Evolutionary conservation across 2,888 invertebrate species (phyloP).

Genomic region (Trissonchulus sp.): DNA sequence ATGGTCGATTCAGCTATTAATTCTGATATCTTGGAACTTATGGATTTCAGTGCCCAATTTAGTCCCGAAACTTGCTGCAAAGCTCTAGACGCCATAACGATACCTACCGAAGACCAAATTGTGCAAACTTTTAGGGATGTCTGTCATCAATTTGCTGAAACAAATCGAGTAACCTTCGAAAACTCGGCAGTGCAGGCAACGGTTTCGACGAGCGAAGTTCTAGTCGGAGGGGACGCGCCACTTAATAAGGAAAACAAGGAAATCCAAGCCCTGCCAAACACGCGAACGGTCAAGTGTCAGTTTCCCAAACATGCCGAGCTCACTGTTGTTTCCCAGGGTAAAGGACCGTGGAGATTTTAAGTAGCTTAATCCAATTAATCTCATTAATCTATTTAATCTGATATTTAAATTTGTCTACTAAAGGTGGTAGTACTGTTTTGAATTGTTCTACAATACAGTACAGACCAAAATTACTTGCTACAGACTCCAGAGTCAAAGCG

Average conservation of each 20-base stretch:
- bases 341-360: background rate
- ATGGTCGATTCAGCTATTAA: background rate
- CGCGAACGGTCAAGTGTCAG: slow-evolving; percentile 1
- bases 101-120: background rate
- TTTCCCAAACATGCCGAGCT: background rate
- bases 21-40: background rate
- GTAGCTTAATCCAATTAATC: no score
- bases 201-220: background rate
- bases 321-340: background rate
- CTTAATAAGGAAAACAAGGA: background rate
- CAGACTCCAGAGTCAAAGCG: no score
- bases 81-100: background rate
- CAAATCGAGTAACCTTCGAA: background rate
- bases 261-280: background rate
- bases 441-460: no score
- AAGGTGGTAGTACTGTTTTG: no score
- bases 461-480: no score
- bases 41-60: background rate
- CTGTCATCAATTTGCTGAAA: background rate
- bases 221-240: background rate
- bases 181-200: background rate
- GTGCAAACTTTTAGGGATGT: background rate
- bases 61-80: background rate
- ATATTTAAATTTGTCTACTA: no score
- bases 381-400: no score